Evolutionary conservation across 2,797 vertebrate species (phyloP).

Genomic region (Cuculus canorus): DNA sequence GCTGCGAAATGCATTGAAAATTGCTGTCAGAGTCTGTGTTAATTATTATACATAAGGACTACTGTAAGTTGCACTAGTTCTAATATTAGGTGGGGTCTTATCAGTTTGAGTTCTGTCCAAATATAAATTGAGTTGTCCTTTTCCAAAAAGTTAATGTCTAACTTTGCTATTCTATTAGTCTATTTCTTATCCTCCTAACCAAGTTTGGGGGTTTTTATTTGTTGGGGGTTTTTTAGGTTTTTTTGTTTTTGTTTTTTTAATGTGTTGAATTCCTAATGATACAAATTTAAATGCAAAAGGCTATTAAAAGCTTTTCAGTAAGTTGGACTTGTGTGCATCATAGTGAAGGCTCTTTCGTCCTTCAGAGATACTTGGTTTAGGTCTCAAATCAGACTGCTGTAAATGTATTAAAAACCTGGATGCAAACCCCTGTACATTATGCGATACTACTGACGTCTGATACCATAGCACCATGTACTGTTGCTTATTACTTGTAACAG

Average conservation of each 20-base stretch:
- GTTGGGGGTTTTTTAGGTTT: background rate
- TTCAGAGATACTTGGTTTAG: background rate
- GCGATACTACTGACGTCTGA: background rate
- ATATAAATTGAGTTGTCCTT: background rate
- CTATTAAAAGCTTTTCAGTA: background rate
- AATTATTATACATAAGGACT: background rate
- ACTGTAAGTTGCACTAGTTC: background rate
- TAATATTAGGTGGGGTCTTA: background rate
- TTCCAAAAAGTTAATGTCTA: background rate
- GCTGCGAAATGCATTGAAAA: background rate
- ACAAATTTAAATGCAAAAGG: background rate
- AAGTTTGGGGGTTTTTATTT: background rate
- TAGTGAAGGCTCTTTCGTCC: background rate
- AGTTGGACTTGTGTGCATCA: background rate
- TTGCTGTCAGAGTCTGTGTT: background rate
- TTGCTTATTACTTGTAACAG: accelerated
- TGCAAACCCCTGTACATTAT: background rate
- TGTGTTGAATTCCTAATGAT: background rate
- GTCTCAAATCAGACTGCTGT: background rate
- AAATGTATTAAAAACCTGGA: background rate
- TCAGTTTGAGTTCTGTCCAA: background rate
- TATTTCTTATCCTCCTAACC: background rate
- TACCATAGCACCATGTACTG: background rate
- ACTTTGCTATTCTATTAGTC: background rate
- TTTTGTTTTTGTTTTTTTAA: background rate